Conservation (phyloP, 2,113 vertebrate species). For the Sceloporus undulatus region DNA sequence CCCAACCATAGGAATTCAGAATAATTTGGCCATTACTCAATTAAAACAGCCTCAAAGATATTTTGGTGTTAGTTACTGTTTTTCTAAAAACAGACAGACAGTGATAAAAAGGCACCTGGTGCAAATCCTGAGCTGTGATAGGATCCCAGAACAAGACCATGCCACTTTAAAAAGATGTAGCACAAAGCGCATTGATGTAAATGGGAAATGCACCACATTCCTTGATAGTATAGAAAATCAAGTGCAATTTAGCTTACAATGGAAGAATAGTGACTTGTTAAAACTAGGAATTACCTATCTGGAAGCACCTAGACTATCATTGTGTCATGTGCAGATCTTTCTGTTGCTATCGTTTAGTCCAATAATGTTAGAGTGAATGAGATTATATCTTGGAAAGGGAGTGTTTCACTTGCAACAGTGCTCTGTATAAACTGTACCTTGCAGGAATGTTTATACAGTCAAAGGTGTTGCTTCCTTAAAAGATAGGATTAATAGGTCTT, state of each 20-base stretch:
- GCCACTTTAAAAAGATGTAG: background rate
- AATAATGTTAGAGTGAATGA: slow-evolving; percentile 34
- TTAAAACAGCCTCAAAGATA: too few species aligned
- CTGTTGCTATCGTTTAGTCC: background rate
- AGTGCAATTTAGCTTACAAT: background rate
- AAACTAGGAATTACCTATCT: background rate
- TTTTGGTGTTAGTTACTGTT: too few species aligned
- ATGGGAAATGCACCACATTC: background rate
- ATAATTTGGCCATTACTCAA: too few species aligned
- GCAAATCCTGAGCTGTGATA: background rate
- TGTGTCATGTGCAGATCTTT: background rate
- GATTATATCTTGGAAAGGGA: slow-evolving; percentile 61
- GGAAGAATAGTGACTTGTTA: background rate
- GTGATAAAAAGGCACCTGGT: too few species aligned
- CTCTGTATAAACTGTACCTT: slow-evolving; percentile 61
- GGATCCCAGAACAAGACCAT: background rate
- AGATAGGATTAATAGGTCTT: background rate
- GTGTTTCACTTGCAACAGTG: slow-evolving; percentile 47
- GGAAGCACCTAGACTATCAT: background rate
- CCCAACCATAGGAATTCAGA: too few species aligned
- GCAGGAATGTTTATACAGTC: slow-evolving; percentile 51
- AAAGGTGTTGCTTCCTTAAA: slow-evolving; percentile 6
- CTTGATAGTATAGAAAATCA: background rate
- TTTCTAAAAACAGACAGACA: too few species aligned
- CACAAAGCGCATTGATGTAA: background rate